Percentiles rank a stretch among this genome's conserved stretches.
Conservation (phyloP, 92 coral and sea anemone species). For the Siderastrea siderea region DNA sequence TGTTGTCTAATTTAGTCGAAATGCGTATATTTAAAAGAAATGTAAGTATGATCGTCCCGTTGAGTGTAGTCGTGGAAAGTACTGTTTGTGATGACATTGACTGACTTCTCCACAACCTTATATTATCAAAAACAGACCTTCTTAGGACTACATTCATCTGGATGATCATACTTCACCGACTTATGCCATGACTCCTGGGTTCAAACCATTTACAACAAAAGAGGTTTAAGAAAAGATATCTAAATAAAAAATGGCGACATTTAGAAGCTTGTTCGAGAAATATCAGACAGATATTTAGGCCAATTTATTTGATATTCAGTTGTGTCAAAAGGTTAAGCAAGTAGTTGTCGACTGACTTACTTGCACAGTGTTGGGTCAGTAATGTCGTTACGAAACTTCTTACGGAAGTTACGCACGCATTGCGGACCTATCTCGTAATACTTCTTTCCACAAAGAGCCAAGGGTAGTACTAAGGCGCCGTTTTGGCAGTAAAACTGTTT, state of each 20-base stretch:
- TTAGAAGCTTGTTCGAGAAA: neutral
- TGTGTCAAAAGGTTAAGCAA: neutral
- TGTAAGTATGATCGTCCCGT: too few relatives aligned
- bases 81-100: too few relatives aligned
- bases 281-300: neutral
- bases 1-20: too few relatives aligned
- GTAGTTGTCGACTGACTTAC: neutral
- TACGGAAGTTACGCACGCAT: slow-evolving; percentile 31
- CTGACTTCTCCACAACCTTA: too few relatives aligned
- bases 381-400: slow-evolving; percentile 14
- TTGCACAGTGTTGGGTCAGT: slow-evolving; percentile 48
- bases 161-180: too few relatives aligned
- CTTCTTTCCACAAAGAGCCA: slow-evolving; percentile 11
- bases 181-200: too few relatives aligned
- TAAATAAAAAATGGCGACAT: neutral
- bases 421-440: slow-evolving; percentile 27
- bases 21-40: too few relatives aligned
- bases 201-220: too few relatives aligned
- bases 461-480: slow-evolving; percentile 32
- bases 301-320: neutral
- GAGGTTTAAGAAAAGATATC: neutral
- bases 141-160: too few relatives aligned
- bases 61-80: too few relatives aligned
- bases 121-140: too few relatives aligned
- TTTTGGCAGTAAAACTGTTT: slow-evolving; percentile 43